phyloP scores from a whole-genome alignment of 2,113 vertebrate species.

The Myodes glareolus region DNA sequence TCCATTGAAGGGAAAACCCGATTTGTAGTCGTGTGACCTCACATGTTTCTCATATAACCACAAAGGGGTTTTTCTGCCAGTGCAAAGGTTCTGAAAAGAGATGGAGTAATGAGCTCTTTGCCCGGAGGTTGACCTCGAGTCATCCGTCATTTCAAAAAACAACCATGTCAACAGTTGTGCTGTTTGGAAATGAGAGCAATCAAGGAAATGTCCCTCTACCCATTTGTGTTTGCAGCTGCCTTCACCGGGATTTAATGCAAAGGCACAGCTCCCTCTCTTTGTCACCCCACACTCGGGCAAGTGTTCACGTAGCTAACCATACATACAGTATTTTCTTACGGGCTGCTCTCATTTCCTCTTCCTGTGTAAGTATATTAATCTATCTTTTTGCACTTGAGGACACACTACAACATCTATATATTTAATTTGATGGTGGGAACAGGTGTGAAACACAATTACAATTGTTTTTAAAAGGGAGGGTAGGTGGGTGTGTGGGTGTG shows the following conservation, averaged over 20 bases:
- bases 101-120: neutral
- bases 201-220: neutral
- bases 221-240: constrained; percentile 9
- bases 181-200: constrained; percentile 13
- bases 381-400: constrained; percentile 11
- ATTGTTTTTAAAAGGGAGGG: neutral
- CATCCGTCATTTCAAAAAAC: constrained; percentile 19
- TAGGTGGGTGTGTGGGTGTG: neutral
- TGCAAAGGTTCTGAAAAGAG: neutral
- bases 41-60: constrained; percentile 42
- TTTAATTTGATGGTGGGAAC: constrained; percentile 48
- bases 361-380: neutral
- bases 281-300: neutral
- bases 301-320: constrained; percentile 35
- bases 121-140: neutral
- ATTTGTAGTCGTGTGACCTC: neutral
- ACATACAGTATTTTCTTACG: constrained; percentile 1
- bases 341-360: constrained; percentile 62
- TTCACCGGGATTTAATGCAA: neutral
- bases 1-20: neutral
- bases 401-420: neutral
- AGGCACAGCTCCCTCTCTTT: neutral
- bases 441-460: neutral
- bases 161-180: neutral
- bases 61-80: neutral